Base-by-base conservation (phyloP, 1,140 invertebrate genomes). In the Batillaria attramentaria region DNA sequence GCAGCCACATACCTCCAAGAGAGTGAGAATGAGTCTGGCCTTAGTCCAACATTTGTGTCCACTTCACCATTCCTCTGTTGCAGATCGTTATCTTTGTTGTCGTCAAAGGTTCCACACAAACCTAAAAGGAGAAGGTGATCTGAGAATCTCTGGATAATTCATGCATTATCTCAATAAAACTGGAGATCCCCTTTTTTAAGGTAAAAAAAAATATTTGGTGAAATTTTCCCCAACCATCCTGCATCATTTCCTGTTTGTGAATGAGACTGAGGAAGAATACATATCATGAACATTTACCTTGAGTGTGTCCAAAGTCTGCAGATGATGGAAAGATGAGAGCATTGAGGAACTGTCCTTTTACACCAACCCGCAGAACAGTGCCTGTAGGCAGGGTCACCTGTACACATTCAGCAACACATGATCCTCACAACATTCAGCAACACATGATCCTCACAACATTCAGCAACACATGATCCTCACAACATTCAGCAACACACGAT, bases 91-190 rank as follows among this genome's bases (percentile, higher is more conserved):
- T 69, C 79, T 46, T 62, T 83, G 18, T 80, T 74, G 3, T 79
- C 83, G 83, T 89, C 84, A 78, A 84, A 87, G 10, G 77, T 79
- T 20, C 88, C 88, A 84, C 88, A 89, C 16, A 89, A 74, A 72
- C 88, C 87, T 87, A 37, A 35, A 68, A n/a, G 24, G 41, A 66
- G 18, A 24, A 62, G n/a, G n/a, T n/a, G n/a, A n/a, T n/a, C n/a
- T n/a, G n/a, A n/a, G n/a, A n/a, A n/a, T n/a, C n/a, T n/a, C n/a
- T n/a, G n/a, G n/a, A n/a, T n/a, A n/a, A n/a, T n/a, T n/a, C n/a
- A n/a, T n/a, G n/a, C n/a, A n/a, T n/a, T n/a, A n/a, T n/a, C n/a
- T n/a, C n/a, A n/a, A n/a, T n/a, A n/a, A n/a, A n/a, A n/a, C n/a
- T n/a, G n/a, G n/a, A n/a, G n/a, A n/a, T n/a, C n/a, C n/a, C n/a